These are phyloP conservation scores for Polyploca ridens DNA, from an alignment of 2,888 invertebrate species.

Conservation along the genomic window DNA sequence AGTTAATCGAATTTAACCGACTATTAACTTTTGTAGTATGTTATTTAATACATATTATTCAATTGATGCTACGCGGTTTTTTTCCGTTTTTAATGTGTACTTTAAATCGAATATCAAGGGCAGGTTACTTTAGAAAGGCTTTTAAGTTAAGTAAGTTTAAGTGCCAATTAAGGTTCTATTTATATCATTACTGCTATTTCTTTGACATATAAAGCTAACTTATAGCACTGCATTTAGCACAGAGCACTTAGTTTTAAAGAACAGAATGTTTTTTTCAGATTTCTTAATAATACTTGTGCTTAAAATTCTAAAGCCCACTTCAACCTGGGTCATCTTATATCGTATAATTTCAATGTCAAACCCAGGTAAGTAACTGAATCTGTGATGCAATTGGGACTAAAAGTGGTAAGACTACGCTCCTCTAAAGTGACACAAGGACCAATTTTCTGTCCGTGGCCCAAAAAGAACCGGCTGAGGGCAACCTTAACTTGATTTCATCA, in stretches of 20 bases:
- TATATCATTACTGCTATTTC: background rate
- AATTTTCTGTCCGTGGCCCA: constrained; percentile 67
- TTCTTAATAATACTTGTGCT: too few relatives aligned
- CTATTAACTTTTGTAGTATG: background rate
- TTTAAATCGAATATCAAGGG: constrained; percentile 1
- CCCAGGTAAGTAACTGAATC: too few relatives aligned
- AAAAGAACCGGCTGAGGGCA: constrained; percentile 65
- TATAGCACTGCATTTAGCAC: too few relatives aligned
- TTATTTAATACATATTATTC: background rate
- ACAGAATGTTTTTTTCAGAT: too few relatives aligned
- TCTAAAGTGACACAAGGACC: constrained; percentile 51
- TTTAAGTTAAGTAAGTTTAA: constrained; percentile 2
- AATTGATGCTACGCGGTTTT: background rate
- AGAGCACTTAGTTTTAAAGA: too few relatives aligned
- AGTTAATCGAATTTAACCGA: background rate
- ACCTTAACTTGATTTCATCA: constrained; percentile 51
- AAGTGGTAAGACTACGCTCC: constrained; percentile 22
- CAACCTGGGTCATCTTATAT: too few relatives aligned
- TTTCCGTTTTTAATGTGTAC: background rate
- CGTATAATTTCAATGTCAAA: too few relatives aligned
- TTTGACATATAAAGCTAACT: too few relatives aligned
- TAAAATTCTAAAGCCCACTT: background rate
- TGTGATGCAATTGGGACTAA: too few relatives aligned
- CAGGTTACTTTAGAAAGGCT: constrained; percentile 6
- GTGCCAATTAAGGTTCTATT: background rate